Conservation (phyloP, 2,113 vertebrate genomes). For the Salvator merianae region DNA sequence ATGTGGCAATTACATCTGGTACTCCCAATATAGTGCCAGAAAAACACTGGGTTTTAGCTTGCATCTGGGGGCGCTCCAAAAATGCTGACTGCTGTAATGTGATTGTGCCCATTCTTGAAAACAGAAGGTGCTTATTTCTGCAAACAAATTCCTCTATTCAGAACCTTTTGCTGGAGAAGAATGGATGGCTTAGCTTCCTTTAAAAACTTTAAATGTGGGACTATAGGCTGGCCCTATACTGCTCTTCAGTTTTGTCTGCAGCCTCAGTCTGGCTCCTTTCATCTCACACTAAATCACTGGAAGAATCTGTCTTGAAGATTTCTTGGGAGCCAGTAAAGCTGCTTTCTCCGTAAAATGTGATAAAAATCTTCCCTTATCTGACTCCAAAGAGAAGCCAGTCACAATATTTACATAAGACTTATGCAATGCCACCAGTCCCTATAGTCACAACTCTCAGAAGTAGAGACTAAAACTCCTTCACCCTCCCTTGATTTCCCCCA, state of each 20-base stretch:
- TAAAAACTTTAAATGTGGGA: neutral
- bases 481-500: neutral
- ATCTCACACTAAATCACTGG: constrained; percentile 56
- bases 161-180: neutral
- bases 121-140: neutral
- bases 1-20: too few species aligned
- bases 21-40: too few species aligned
- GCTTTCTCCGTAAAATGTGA: constrained; percentile 59
- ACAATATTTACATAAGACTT: constrained; percentile 49
- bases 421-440: neutral
- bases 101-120: neutral
- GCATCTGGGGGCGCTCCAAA: neutral
- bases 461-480: neutral
- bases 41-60: too few species aligned
- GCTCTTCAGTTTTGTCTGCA: constrained; percentile 14
- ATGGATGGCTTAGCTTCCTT: neutral
- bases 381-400: constrained; percentile 51
- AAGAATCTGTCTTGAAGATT: constrained; percentile 52
- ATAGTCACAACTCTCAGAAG: neutral
- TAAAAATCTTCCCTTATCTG: constrained; percentile 60
- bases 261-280: constrained; percentile 47
- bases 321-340: constrained; percentile 12
- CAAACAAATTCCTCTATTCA: neutral
- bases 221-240: neutral
- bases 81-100: neutral